A percentile compares a stretch with the other conserved stretches of the same genome.
phyloP scores from a whole-genome alignment of 2,888 invertebrate genomes.

The Lasioglossum calceatum region DNA sequence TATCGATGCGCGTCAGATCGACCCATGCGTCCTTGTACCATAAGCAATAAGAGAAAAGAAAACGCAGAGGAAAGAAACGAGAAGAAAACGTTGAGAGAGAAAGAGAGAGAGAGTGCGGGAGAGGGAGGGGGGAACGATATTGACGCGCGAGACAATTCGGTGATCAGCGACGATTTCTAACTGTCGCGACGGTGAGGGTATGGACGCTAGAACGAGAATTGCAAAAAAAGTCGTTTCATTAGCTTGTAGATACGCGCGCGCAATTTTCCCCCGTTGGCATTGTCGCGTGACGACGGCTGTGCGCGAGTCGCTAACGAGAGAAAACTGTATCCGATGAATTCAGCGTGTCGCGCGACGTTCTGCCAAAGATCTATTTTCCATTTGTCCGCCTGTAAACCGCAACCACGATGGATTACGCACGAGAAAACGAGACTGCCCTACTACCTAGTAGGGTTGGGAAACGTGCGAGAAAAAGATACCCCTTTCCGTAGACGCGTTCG shows the following conservation, averaged over 20 bases:
- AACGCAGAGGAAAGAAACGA: slow-evolving; percentile 3
- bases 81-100: slow-evolving; percentile 7
- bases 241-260: background rate
- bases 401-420: background rate
- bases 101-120: slow-evolving; percentile 20
- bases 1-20: slow-evolving; percentile 22
- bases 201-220: background rate
- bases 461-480: background rate
- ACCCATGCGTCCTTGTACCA: slow-evolving; percentile 44
- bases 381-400: background rate
- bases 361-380: slow-evolving; percentile 2
- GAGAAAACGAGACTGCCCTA: background rate
- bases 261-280: background rate
- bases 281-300: background rate
- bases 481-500: background rate
- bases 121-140: slow-evolving; percentile 24
- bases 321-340: background rate
- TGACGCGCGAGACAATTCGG: slow-evolving; percentile 19
- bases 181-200: slow-evolving; percentile 25
- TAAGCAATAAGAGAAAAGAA: slow-evolving; percentile 52
- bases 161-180: slow-evolving; percentile 1
- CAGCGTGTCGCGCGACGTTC: background rate
- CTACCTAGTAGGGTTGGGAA: background rate
- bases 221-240: background rate
- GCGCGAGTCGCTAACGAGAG: background rate